Conservation (phyloP, 2,888 invertebrate species). For the Furcula furcula region DNA sequence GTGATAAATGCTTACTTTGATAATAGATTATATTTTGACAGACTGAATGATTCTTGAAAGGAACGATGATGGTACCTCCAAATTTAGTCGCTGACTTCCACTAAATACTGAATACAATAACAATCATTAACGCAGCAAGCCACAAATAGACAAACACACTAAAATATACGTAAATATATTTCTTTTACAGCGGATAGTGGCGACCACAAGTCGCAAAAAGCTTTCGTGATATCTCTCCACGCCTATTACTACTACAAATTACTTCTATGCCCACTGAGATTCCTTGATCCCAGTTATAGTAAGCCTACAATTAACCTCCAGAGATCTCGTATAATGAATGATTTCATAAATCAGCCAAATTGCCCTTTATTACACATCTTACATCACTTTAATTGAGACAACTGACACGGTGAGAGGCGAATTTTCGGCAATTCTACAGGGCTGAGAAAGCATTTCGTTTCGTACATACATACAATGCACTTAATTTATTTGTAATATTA, state of each 20-base stretch:
- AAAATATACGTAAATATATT: no score
- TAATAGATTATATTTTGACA: no score
- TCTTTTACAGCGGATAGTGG: no score
- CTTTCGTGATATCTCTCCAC: not conserved
- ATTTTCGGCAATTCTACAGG: conserved; percentile 49
- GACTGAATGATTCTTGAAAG: no score
- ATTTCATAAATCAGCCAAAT: conserved; percentile 72
- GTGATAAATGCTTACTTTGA: no score
- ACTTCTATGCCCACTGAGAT: conserved; percentile 23
- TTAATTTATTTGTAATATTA: conserved; percentile 23
- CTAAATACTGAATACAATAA: no score
- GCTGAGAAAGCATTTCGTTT: conserved; percentile 22
- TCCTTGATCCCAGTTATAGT: conserved; percentile 41
- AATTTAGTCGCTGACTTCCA: no score
- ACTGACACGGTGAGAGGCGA: conserved; percentile 39
- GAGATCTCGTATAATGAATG: conserved; percentile 59
- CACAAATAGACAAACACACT: no score
- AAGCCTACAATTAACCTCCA: conserved; percentile 66
- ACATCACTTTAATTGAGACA: conserved; percentile 75
- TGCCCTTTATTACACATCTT: conserved; percentile 74
- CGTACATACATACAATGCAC: conserved; percentile 13
- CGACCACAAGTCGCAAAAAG: not conserved
- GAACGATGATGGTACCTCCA: no score
- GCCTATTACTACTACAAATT: conserved; percentile 15
- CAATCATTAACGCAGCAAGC: no score